Evolutionary conservation across 2,113 vertebrate species (phyloP).

Genomic region (Eurystomus gularis): DNA sequence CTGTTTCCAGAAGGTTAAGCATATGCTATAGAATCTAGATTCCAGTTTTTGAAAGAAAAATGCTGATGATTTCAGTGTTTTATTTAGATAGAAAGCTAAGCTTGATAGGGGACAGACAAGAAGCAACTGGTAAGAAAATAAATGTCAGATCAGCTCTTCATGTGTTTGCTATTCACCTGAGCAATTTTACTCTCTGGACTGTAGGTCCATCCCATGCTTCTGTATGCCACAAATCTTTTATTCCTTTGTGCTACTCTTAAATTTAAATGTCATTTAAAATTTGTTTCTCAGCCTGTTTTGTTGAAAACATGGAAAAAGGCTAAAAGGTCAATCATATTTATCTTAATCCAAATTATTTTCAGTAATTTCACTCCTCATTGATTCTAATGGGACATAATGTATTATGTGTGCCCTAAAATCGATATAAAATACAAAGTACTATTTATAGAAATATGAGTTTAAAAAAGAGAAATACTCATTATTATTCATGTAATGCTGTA

Average conservation of each 20-base stretch:
- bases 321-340: conserved; percentile 36
- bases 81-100: conserved; percentile 46
- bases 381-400: conserved; percentile 14
- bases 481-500: not conserved
- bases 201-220: not conserved
- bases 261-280: not conserved
- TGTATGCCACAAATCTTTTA: not conserved
- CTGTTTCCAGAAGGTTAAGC: conserved; percentile 66
- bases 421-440: conserved; percentile 22
- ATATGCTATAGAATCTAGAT: conserved; percentile 40
- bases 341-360: conserved; percentile 55
- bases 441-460: not conserved
- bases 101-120: not conserved
- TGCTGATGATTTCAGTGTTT: conserved; percentile 29
- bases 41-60: conserved; percentile 45
- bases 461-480: not conserved
- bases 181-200: not conserved
- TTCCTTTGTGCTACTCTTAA: not conserved
- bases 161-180: not conserved
- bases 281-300: not conserved
- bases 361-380: conserved; percentile 49
- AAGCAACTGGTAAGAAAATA: not conserved
- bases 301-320: not conserved
- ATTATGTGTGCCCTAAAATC: not conserved
- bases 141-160: not conserved